Evolutionary conservation across 2,888 invertebrate species (phyloP).

Genomic region (Polydesmus complanatus): DNA sequence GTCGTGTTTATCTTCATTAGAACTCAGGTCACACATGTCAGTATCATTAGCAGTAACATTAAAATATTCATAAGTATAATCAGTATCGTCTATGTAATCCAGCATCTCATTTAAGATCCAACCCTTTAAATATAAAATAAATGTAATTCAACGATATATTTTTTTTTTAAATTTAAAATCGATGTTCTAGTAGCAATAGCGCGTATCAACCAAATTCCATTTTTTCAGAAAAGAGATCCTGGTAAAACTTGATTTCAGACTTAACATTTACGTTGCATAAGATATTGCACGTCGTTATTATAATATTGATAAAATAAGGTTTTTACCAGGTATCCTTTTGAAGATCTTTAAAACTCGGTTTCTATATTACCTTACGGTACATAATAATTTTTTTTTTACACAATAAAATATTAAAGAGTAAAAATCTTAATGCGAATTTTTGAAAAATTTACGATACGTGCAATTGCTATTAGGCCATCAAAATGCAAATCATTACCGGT

Average conservation of each 20-base stretch:
- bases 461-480: not conserved
- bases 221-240: too few relatives aligned
- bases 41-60: not conserved
- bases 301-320: too few relatives aligned
- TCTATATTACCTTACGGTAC: not conserved
- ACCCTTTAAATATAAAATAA: constrained; percentile 19
- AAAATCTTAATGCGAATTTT: not conserved
- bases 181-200: too few relatives aligned
- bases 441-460: not conserved
- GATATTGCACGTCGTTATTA: too few relatives aligned
- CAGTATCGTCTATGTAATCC: constrained; percentile 22
- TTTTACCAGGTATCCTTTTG: too few relatives aligned
- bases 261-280: too few relatives aligned
- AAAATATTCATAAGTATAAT: constrained; percentile 20
- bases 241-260: too few relatives aligned
- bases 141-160: too few relatives aligned
- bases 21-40: not conserved
- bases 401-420: not conserved
- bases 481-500: constrained; percentile 29
- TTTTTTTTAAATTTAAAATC: too few relatives aligned
- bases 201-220: too few relatives aligned
- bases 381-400: too few relatives aligned
- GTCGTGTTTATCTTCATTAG: not conserved
- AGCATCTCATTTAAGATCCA: constrained; percentile 22
- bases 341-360: not conserved